Evolutionary conservation across 2,888 invertebrate species (phyloP).

Genomic region (Creontiades dilutus): DNA sequence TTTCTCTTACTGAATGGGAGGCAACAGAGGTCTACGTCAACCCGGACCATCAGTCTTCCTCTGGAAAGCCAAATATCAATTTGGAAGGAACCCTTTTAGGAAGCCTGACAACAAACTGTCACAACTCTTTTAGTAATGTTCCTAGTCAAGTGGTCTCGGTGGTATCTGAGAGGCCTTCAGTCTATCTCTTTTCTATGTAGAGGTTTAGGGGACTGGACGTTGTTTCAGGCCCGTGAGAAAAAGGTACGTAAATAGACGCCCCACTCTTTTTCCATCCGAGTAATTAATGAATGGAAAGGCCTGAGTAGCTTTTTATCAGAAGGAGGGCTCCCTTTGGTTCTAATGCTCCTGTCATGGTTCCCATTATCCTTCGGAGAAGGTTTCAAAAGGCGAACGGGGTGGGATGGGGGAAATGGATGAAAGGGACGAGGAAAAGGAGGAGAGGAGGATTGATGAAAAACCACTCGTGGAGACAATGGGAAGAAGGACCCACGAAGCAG

Average conservation of each 20-base stretch:
- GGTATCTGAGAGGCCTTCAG: constrained; percentile 17
- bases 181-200: constrained; percentile 23
- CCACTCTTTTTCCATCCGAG: constrained; percentile 51
- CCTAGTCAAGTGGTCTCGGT: constrained; percentile 48
- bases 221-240: constrained; percentile 64
- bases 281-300: constrained; percentile 69
- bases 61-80: constrained; percentile 48
- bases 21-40: background rate
- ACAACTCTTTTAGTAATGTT: constrained; percentile 45
- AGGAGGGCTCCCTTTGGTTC: constrained; percentile 38
- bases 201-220: constrained; percentile 38
- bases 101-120: constrained; percentile 52
- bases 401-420: constrained; percentile 5
- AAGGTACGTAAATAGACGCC: constrained; percentile 63
- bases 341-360: constrained; percentile 69
- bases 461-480: constrained; percentile 68
- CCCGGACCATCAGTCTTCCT: constrained; percentile 47
- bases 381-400: constrained; percentile 16
- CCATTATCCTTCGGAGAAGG: constrained; percentile 54
- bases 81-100: constrained; percentile 34
- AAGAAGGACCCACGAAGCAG: constrained; percentile 49
- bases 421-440: constrained; percentile 4
- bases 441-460: constrained; percentile 64
- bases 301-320: constrained; percentile 68
- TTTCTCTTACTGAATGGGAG: background rate